Conservation (phyloP, 2,888 invertebrate genomes). For the Drosophila nigricruria region DNA sequence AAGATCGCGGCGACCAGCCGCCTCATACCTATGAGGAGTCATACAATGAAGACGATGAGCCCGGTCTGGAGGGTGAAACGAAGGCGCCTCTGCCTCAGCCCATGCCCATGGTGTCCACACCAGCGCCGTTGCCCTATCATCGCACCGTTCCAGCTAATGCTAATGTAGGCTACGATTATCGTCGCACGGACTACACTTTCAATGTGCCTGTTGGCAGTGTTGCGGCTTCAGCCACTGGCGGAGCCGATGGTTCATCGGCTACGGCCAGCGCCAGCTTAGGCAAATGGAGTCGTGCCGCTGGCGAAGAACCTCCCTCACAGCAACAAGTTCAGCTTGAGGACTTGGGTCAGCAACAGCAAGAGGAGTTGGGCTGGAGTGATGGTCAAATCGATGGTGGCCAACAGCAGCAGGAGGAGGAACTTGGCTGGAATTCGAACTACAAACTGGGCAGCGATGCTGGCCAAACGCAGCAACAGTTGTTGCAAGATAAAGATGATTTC, state of each 20-base stretch:
- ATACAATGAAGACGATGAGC: slow-evolving; percentile 80
- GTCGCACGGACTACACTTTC: slow-evolving; percentile 60
- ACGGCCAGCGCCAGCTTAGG: slow-evolving; percentile 49
- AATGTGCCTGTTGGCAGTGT: slow-evolving; percentile 55
- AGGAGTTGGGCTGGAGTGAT: slow-evolving; percentile 37
- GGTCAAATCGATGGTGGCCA: slow-evolving; percentile 14
- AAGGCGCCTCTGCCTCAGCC: slow-evolving; percentile 34
- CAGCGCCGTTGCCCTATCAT: slow-evolving; percentile 46
- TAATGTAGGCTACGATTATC: slow-evolving; percentile 56
- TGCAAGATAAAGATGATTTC: slow-evolving; percentile 4
- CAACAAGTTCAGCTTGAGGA: slow-evolving; percentile 46
- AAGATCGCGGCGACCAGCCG: slow-evolving; percentile 85
- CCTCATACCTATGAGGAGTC: slow-evolving; percentile 82
- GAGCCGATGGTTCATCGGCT: slow-evolving; percentile 54
- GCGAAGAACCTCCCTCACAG: slow-evolving; percentile 66
- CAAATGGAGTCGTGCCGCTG: slow-evolving; percentile 60
- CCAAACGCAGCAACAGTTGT: slow-evolving; percentile 38
- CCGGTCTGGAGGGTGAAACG: slow-evolving; percentile 76
- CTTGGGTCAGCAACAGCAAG: slow-evolving; percentile 27
- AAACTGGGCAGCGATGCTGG: slow-evolving; percentile 41
- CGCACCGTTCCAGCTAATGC: slow-evolving; percentile 2
- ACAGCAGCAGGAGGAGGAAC: slow-evolving; percentile 53
- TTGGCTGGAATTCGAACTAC: slow-evolving; percentile 30
- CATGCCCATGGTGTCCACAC: slow-evolving; percentile 35
- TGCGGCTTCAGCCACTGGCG: slow-evolving; percentile 59